Conservation (phyloP, 2,888 invertebrate species). For the Halocaridina rubra region DNA sequence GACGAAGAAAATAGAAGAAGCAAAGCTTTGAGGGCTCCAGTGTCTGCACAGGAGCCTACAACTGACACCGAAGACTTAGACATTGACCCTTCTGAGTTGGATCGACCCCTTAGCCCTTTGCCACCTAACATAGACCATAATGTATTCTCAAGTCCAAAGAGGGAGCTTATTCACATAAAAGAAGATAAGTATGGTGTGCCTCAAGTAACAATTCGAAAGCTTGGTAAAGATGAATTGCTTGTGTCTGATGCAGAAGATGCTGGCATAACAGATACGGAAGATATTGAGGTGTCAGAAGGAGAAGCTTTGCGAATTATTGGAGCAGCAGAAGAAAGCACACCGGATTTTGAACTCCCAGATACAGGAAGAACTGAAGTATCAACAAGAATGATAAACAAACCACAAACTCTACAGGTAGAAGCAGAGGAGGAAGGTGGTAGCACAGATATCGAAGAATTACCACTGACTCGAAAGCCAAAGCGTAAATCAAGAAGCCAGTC, state of each 20-base stretch:
- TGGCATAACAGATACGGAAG: constrained; percentile 49
- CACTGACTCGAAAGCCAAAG: constrained; percentile 13
- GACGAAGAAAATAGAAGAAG: neutral
- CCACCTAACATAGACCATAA: constrained; percentile 47
- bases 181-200: constrained; percentile 63
- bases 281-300: constrained; percentile 55
- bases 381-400: constrained; percentile 1
- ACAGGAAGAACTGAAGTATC: constrained; percentile 38
- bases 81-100: constrained; percentile 19
- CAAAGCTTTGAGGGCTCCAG: neutral
- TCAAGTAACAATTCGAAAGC: constrained; percentile 58
- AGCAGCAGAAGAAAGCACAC: constrained; percentile 13
- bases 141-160: constrained; percentile 58
- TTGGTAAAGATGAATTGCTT: constrained; percentile 41
- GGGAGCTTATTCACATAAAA: constrained; percentile 59
- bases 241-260: constrained; percentile 45
- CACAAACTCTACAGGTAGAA: neutral
- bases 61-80: constrained; percentile 56
- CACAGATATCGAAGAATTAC: constrained; percentile 55
- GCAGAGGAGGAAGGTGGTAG: constrained; percentile 32
- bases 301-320: constrained; percentile 50
- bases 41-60: constrained; percentile 10
- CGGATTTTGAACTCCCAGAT: constrained; percentile 44
- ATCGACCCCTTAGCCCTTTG: constrained; percentile 52
- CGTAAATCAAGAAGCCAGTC: constrained; percentile 37